Evolutionary conservation across 1,140 invertebrate species (phyloP), one percentile per base, ranked within the genome.

Genomic region (Andricus grossulariae): DNA sequence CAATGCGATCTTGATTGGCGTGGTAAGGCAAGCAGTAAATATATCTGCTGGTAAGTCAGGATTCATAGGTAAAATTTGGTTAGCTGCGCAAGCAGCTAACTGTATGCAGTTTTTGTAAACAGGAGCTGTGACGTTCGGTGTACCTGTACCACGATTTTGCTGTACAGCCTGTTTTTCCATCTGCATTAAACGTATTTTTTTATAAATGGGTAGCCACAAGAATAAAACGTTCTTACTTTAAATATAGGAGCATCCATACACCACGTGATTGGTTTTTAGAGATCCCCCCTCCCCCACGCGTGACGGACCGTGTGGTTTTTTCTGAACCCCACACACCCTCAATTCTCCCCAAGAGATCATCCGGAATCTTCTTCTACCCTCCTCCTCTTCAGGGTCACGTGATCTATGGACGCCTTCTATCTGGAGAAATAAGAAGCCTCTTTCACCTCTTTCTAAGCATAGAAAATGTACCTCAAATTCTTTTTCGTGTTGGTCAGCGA

Each of bases 1-100:
- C 55, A 99, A 92, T 49, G 98, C 98, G 85, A 98, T 98, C 93
- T 98, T 98, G 85, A 99, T 99, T 49, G 99, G 99, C 18, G 98
- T 99, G 19, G 98, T 99, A 75, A 99, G 94, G 91, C 98, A 99
- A 21, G 98, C 94, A 21, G 99, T 99, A 92, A 99, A 99, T 60
- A 99, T 93, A 93, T 99, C 99, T 16, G 98, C 98, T n/a, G 99
- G 99, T 81, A 99, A 92, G 90, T 99, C 97, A 21, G 98, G 97
- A 93, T 99, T 98, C 97, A 99, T 98, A 7, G 99, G 99, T 79
- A 99, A 93, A 80, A 96, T 95, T 91, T 99, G 97, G 87, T 96
- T 96, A 16, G 95, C 94, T 45, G 95, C 94, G 91, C 99, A 99
- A 19, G 99, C 98, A 32, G 96, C 99, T 82, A 99, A 92, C 89